Evolutionary conservation across 2,113 vertebrate genomes (phyloP).

Genomic region (Chaetura pelagica): DNA sequence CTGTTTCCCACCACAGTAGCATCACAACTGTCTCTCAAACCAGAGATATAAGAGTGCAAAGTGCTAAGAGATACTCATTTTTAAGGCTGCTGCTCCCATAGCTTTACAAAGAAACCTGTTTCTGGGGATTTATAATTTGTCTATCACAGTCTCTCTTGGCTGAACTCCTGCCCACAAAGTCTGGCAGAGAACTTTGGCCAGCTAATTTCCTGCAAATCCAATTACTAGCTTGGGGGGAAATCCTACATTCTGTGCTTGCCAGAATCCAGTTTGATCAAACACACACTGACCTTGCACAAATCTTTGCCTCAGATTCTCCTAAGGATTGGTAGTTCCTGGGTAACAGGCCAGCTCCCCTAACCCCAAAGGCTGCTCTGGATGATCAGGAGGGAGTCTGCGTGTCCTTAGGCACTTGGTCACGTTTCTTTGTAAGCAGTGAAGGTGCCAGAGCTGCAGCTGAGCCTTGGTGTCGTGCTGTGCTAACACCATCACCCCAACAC

Average conservation of each 20-base stretch:
- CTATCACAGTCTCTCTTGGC: background rate
- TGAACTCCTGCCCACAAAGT: background rate
- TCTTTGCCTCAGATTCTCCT: background rate
- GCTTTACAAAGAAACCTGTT: background rate
- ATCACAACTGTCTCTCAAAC: background rate
- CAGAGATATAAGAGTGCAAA: background rate
- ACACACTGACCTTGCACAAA: background rate
- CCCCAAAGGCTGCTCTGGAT: background rate
- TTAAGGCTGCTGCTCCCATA: background rate
- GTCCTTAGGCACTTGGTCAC: rapidly evolving
- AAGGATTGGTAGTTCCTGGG: background rate
- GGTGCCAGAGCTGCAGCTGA: background rate
- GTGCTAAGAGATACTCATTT: constrained; percentile 1
- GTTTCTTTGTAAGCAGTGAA: background rate
- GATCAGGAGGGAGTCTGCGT: background rate
- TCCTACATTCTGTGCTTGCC: background rate
- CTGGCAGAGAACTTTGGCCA: background rate
- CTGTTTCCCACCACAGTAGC: background rate
- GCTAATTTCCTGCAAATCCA: background rate
- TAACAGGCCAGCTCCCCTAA: background rate
- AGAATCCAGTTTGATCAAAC: background rate
- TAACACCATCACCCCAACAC: background rate
- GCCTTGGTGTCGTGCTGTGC: background rate
- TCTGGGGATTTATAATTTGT: background rate
- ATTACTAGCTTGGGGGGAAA: background rate